phyloP scores from a whole-genome alignment of 2,888 invertebrate genomes.

The Julus scanicus region DNA sequence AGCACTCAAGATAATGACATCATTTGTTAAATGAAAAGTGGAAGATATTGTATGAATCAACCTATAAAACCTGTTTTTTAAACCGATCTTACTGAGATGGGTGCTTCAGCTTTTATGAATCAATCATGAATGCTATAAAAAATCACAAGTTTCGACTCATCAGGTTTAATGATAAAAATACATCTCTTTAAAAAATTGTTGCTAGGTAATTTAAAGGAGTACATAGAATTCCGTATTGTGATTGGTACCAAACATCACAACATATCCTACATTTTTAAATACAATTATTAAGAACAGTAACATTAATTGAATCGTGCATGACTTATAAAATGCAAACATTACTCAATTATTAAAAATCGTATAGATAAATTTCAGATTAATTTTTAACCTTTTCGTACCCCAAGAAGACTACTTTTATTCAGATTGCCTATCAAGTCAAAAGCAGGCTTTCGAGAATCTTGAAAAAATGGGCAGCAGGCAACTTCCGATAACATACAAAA shows the following conservation, averaged over 20 bases:
- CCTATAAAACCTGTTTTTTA: neutral
- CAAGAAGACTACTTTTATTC: neutral
- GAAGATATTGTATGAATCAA: neutral
- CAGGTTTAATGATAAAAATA: neutral
- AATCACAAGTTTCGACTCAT: neutral
- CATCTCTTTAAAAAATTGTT: neutral
- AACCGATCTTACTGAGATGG: neutral
- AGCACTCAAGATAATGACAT: conserved; percentile 33
- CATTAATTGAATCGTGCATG: too few relatives aligned
- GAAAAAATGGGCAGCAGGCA: conserved; percentile 4
- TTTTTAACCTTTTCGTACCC: neutral
- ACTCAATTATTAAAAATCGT: too few relatives aligned
- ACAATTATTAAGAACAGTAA: too few relatives aligned
- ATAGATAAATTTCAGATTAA: too few relatives aligned
- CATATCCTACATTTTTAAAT: too few relatives aligned
- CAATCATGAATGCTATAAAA: neutral
- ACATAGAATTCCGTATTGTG: too few relatives aligned
- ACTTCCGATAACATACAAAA: neutral
- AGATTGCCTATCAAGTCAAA: neutral
- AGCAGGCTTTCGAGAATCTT: neutral
- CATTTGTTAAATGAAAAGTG: conserved; percentile 1
- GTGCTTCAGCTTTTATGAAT: neutral
- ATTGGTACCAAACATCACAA: too few relatives aligned
- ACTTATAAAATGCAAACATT: too few relatives aligned
- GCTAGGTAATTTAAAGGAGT: too few relatives aligned